phyloP scores from a whole-genome alignment of 2,113 vertebrate species.

The Synodontis membranacea region DNA sequence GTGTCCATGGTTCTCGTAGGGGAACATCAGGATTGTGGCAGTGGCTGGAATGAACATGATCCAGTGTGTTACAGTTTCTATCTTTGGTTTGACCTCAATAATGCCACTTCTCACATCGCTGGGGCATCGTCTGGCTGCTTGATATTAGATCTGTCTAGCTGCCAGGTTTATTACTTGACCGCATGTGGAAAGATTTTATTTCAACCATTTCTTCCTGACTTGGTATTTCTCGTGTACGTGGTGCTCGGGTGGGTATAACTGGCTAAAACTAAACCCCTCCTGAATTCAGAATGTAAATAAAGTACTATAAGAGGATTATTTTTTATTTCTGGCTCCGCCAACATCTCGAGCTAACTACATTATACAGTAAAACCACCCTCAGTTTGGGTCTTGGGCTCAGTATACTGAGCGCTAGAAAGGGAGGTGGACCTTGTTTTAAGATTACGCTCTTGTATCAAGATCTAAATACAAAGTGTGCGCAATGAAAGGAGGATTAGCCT shows the following conservation, averaged over 20 bases:
- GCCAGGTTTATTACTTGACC: constrained; percentile 17
- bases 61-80: constrained; percentile 26
- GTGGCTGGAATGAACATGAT: constrained; percentile 23
- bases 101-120: constrained; percentile 23
- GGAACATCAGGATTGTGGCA: constrained; percentile 9
- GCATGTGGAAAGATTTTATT: constrained; percentile 11
- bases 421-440: constrained; percentile 5
- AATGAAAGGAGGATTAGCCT: constrained; percentile 1
- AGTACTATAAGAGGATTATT: neutral
- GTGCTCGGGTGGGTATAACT: neutral
- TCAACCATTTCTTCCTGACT: neutral
- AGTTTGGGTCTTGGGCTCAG: too few relatives aligned
- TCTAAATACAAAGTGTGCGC: neutral
- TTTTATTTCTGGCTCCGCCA: neutral
- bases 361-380: neutral
- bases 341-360: neutral
- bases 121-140: constrained; percentile 15
- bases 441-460: neutral
- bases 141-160: constrained; percentile 26
- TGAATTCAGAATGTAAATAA: neutral
- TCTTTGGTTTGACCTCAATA: constrained; percentile 33
- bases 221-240: neutral
- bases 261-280: neutral
- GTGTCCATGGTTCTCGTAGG: neutral
- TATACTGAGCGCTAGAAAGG: too few relatives aligned